Base-by-base conservation (phyloP, 2,113 vertebrate genomes). In the Gallinago jamesoni region DNA sequence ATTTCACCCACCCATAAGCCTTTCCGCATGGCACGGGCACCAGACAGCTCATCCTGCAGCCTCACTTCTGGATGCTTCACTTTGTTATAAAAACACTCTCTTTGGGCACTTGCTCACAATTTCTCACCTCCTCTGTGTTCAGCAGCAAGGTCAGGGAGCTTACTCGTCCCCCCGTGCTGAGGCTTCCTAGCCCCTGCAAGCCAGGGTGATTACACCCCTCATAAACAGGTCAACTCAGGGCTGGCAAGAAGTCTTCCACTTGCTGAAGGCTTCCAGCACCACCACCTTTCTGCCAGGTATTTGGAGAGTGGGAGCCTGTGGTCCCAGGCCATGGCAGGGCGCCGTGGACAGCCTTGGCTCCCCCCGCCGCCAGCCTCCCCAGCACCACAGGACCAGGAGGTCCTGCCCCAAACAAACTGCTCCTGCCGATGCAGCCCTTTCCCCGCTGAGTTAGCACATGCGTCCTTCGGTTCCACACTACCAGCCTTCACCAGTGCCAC, bases 341-440 rank as follows among this genome's bases (percentile, higher is more conserved):
- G 0, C 17, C 2, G 0, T 33, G 52, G 8, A 25, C 27, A 23
- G 57, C 63, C 57, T 41, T 10, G 1, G n/a, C 50, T 64, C 11
- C 35, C 39, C 18, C 10, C 5, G 17, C 8, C 0, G 1, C 39
- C 66, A 72, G 53, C 63, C 5, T 67, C n/a, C 43, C 25, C 4
- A 25, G 62, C 6, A 2, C 59, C 0, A 0, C 43, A 57, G 87
- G 33, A n/a, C 47, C 27, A 10, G 45, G 47, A 56, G 50, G 22
- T 79, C 55, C 73, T 94, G 69, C 69, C 68, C 64, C 35, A 22
- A 66, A 35, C 64, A 68, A 77, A 28, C 50, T 24, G 50, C 47
- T 83, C 30, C 78, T 1, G 3, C 90, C 55, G 63, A 22, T n/a
- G 55, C 85, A 70, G 72, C 30, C 47, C 60, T 31, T 86, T 84